Percentiles rank a stretch among this genome's conserved stretches.
phyloP scores from a whole-genome alignment of 2,113 vertebrate genomes.

The Paralichthys olivaceus region DNA sequence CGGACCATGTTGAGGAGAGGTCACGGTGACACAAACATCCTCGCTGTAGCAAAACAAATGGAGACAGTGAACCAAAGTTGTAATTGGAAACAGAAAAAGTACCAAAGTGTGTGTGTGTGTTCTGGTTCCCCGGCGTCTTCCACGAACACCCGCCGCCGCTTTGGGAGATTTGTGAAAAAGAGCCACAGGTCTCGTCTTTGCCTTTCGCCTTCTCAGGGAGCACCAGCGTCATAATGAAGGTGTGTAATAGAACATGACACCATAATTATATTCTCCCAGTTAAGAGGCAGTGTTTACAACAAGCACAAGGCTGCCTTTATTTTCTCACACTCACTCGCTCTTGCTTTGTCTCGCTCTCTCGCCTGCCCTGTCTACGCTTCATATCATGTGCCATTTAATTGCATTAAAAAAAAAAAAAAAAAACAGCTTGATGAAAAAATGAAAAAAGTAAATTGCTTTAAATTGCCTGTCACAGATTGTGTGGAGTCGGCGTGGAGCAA shows the following conservation, averaged over 20 bases:
- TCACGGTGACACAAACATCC: not conserved
- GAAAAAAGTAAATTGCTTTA: constrained; percentile 79
- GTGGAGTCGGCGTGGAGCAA: constrained; percentile 54
- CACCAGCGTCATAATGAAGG: constrained; percentile 71
- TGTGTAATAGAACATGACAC: constrained; percentile 81
- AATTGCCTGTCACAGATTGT: constrained; percentile 79
- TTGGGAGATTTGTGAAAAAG: constrained; percentile 35
- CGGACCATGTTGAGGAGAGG: not conserved
- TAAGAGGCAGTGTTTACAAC: constrained; percentile 79
- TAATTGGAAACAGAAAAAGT: not conserved
- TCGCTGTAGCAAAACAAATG: not conserved
- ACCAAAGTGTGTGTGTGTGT: not conserved
- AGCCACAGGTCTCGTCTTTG: constrained; percentile 56
- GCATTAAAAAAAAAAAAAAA: constrained; percentile 59
- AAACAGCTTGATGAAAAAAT: constrained; percentile 52
- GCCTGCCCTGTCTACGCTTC: constrained; percentile 49
- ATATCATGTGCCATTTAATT: constrained; percentile 77
- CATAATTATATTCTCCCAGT: constrained; percentile 79
- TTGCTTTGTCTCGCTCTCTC: constrained; percentile 11
- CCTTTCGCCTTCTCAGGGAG: constrained; percentile 51
- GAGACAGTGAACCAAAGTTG: not conserved
- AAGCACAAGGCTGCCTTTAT: constrained; percentile 74
- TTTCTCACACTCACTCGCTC: constrained; percentile 52
- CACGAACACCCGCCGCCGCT: not conserved
- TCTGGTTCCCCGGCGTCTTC: not conserved